These are phyloP conservation scores for Lymantria monacha DNA, from an alignment of 2,888 invertebrate genomes.

Conservation along the genomic window DNA sequence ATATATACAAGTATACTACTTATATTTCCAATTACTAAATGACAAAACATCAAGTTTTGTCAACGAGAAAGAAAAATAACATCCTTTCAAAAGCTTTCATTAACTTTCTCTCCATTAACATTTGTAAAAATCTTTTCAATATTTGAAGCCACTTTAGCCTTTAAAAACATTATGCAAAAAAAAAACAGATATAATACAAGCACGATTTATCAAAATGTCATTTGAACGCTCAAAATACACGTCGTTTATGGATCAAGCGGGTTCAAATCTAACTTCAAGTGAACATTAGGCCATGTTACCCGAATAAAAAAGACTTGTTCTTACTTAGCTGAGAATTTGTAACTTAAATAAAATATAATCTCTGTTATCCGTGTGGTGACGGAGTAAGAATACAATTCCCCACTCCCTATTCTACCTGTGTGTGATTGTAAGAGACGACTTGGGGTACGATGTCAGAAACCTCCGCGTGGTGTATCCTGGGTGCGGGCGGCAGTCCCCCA, in stretches of 20 bases:
- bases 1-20: too few relatives aligned
- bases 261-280: slow-evolving; percentile 12
- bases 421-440: neutral
- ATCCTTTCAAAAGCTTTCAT: neutral
- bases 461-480: too few relatives aligned
- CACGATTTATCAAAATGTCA: slow-evolving; percentile 25
- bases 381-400: neutral
- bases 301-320: neutral
- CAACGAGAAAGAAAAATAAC: too few relatives aligned
- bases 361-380: too few relatives aligned
- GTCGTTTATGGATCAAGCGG: slow-evolving; percentile 20
- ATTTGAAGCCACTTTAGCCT: neutral
- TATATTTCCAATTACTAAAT: too few relatives aligned
- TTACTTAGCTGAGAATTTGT: slow-evolving; percentile 1
- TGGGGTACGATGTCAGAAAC: too few relatives aligned
- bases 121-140: neutral
- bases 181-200: neutral
- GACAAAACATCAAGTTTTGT: too few relatives aligned
- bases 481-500: too few relatives aligned
- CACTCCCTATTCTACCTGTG: neutral
- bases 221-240: slow-evolving; percentile 23
- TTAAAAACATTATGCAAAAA: neutral
- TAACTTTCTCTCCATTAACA: neutral
- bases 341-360: too few relatives aligned
- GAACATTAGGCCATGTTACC: slow-evolving; percentile 6